phyloP scores from a whole-genome alignment of 2,888 invertebrate genomes.

The Chaetoderma sp. region DNA sequence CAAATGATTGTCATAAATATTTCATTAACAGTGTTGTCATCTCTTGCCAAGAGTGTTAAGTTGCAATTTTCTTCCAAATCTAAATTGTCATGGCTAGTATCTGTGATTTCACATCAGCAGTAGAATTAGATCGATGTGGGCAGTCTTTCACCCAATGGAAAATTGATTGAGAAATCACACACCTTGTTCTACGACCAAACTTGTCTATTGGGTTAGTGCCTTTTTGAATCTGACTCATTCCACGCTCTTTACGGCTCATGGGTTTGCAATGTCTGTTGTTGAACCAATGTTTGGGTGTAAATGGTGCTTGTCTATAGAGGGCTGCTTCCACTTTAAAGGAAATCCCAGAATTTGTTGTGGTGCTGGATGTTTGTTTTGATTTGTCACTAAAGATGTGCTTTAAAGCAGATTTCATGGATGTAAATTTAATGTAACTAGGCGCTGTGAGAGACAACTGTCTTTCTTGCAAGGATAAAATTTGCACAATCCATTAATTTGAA shows the following conservation, averaged over 20 bases:
- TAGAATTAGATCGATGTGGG: not conserved
- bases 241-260: too few relatives aligned
- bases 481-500: not conserved
- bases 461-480: not conserved
- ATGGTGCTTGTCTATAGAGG: too few relatives aligned
- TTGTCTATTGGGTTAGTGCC: not conserved
- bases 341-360: not conserved
- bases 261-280: not conserved
- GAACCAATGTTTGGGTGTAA: not conserved
- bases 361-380: not conserved
- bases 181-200: not conserved
- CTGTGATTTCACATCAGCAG: not conserved
- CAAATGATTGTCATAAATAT: slow-evolving; percentile 17
- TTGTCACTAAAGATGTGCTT: not conserved
- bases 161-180: slow-evolving; percentile 38
- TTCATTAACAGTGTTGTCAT: slow-evolving; percentile 7
- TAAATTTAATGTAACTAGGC: not conserved
- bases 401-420: slow-evolving; percentile 8
- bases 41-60: not conserved
- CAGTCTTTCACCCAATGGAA: slow-evolving; percentile 20
- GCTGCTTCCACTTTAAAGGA: not conserved
- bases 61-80: not conserved
- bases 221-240: not conserved
- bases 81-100: not conserved
- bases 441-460: not conserved